Evolutionary conservation across 2,113 vertebrate species (phyloP), one percentile per base, ranked within the genome.

Genomic region (Helogale parvula): DNA sequence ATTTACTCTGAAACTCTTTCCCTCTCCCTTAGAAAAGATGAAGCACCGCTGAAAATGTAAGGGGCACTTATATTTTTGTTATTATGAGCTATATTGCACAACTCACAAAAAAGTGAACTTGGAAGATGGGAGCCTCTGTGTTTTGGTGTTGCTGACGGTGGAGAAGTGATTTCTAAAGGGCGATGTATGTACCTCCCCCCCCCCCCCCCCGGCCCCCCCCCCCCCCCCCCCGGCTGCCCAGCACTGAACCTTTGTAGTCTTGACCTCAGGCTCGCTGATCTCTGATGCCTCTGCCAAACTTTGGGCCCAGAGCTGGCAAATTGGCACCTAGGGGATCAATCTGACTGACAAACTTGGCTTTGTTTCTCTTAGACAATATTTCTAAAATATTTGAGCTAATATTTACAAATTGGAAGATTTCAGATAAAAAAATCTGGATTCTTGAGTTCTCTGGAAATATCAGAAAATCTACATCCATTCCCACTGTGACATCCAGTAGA

Each of bases 31-130:
- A 65, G 63, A 83, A 77, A 77, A 45, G 74, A 11, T 33, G 57
- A 45, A 33, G 11, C 66, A 16, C 25, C 45, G 71, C 29, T 68
- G 81, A 86, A 52, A 82, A 31, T 13, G 31, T 7, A 74, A n/a
- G 97, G 94, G 97, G 96, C 76, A 93, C 77, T 97, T 98, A 88
- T 96, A 93, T 98, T 98, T 98, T 97, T 60, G 68, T 95, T 97
- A 86, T 96, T 97, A 97, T 97, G 96, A 98, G 94, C 95, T 96
- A 71, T 92, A 94, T 89, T 95, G 96, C 95, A 81, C 86, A 96
- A 96, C 97, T 95, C 91, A 23, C 57, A 25, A 0, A 65, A 96
- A 97, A 97, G 97, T 6, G 96, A 96, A 94, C 97, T 96, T 97
- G 95, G 96, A 96, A 97, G 96, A 96, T 85, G 92, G 66, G 95